These are phyloP conservation scores for Battus philenor DNA, from an alignment of 1,140 invertebrate genomes.

Conservation along the genomic window DNA sequence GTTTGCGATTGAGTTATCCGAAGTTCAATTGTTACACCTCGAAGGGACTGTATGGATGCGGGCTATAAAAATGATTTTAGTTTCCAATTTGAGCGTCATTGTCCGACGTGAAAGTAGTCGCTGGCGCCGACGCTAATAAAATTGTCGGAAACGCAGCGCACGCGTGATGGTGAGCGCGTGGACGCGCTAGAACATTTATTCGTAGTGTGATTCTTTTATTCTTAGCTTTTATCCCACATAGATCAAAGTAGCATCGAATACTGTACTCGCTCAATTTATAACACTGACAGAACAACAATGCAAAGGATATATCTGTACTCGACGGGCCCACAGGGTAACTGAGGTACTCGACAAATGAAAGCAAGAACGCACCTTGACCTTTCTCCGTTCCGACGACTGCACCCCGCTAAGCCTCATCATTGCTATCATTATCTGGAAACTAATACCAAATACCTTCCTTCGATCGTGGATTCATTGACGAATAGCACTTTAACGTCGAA, in stretches of 20 bases:
- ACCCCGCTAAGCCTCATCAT: slow-evolving; percentile 15
- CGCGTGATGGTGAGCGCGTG: slow-evolving; percentile 20
- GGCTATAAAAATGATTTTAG: slow-evolving; percentile 67
- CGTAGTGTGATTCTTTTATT: slow-evolving; percentile 39
- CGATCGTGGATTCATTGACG: slow-evolving; percentile 19
- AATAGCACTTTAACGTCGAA: slow-evolving; percentile 26
- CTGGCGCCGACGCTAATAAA: slow-evolving; percentile 72
- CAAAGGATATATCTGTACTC: slow-evolving; percentile 58
- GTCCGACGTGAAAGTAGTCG: slow-evolving; percentile 68
- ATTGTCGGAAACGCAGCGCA: slow-evolving; percentile 38
- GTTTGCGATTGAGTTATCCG: slow-evolving; percentile 40
- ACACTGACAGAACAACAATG: slow-evolving; percentile 62
- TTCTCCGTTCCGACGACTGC: background rate
- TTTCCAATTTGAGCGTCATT: slow-evolving; percentile 68
- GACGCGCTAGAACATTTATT: no score
- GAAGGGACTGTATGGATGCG: slow-evolving; percentile 31
- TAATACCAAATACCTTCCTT: slow-evolving; percentile 23
- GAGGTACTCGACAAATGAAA: slow-evolving; percentile 50
- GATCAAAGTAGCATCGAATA: slow-evolving; percentile 55
- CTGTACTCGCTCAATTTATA: slow-evolving; percentile 48
- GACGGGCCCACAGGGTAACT: slow-evolving; percentile 30
- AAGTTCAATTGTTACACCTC: slow-evolving; percentile 36
- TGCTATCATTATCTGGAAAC: slow-evolving; percentile 15
- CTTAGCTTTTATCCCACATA: slow-evolving; percentile 34
- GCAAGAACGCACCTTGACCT: slow-evolving; percentile 39